Evolutionary conservation across 2,797 vertebrate species (phyloP), one percentile per base, ranked within the genome.

Genomic region (Platyrinchus mystaceus): DNA sequence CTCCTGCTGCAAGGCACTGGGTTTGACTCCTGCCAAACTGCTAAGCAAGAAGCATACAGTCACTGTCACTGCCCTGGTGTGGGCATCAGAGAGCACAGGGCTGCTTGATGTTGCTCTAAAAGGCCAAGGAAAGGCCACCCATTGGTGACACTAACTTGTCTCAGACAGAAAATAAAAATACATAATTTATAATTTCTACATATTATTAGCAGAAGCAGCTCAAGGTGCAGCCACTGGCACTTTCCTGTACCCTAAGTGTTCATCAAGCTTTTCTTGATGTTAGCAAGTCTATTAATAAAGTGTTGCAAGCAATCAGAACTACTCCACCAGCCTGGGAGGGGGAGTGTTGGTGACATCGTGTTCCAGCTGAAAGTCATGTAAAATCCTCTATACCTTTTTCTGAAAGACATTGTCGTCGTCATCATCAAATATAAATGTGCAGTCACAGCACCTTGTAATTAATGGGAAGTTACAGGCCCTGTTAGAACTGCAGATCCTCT

Each of bases 271-370:
- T 88, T 70, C 78, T 91, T 95, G 94, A 93, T 94, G 93, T 84
- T 96, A 84, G 91, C 95, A 94, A 93, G 70, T 95, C 87, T 96
- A 94, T 95, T 96, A 96, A 96, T 96, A 93, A 95, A 95, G 70
- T 23, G 0, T 63, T 82, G 85, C 83, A 84, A 74, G 95, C 91
- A 95, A 96, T 96, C 90, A 96, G 87, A 95, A 74, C 78, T 75
- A 85, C 60, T 91, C 85, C 60, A 90, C 85, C 86, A 88, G 94
- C 85, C 69, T 67, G 44, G 63, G 44, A 91, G 80, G 66, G 76
- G 89, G 80, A 93, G 87, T 62, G 83, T 64, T 90, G 83, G 83
- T 90, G 89, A 97, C 94, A 87, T 77, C 2, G 23, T 93, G 90
- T 94, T 94, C 90, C 95, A 94, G 93, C 94, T 91, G 93, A 95